A percentile compares a stretch with the other conserved stretches of the same genome.
Evolutionary conservation across 2,888 invertebrate genomes (phyloP).

Genomic region (Osedax frankpressi): DNA sequence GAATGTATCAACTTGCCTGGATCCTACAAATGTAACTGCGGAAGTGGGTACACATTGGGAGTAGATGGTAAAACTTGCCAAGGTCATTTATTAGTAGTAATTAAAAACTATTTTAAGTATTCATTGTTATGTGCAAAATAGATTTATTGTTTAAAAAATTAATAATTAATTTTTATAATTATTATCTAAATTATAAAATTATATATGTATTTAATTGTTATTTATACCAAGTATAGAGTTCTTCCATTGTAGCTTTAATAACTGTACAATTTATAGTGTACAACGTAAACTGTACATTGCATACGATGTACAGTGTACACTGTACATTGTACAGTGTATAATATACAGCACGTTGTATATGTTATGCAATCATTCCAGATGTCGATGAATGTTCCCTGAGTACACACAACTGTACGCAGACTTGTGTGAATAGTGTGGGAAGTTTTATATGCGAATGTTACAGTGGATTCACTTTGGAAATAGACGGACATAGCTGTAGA

Average conservation of each 20-base stretch:
- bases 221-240: no score
- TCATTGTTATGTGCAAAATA: no score
- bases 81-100: slow-evolving; percentile 17
- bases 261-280: no score
- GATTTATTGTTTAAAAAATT: no score
- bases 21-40: slow-evolving; percentile 2
- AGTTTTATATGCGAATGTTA: slow-evolving; percentile 14
- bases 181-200: no score
- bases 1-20: slow-evolving; percentile 5
- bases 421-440: slow-evolving; percentile 27
- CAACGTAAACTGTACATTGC: no score
- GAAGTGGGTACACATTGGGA: not conserved
- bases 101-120: no score
- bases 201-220: no score
- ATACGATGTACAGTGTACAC: no score
- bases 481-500: slow-evolving; percentile 25
- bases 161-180: no score
- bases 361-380: slow-evolving; percentile 12
- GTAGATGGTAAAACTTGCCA: not conserved
- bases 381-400: slow-evolving; percentile 17
- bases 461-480: slow-evolving; percentile 23
- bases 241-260: no score
- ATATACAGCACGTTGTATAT: not conserved
- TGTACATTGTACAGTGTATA: no score
- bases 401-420: slow-evolving; percentile 21